Base-by-base conservation (phyloP, 2,888 invertebrate species). In the Iphiclides podalirius region DNA sequence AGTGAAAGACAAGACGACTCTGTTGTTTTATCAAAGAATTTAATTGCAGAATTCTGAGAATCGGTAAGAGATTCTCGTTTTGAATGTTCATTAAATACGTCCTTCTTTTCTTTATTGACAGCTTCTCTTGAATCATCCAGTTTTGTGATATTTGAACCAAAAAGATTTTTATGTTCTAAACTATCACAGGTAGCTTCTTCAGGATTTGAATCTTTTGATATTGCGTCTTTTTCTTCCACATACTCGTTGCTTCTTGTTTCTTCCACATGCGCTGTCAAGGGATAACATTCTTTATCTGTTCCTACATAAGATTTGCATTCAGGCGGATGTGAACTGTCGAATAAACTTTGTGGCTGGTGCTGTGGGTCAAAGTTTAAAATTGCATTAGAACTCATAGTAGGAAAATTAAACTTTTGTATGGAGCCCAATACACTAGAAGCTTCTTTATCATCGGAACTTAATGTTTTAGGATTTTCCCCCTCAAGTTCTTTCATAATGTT, bases 21-120 rank as follows among this genome's bases (percentile, higher is more conserved):
- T 23, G 20, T 33, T 7, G 34, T 13, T 34, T 36, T 13, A 28
- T 37, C 34, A 43, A 38, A 49, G 7, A 13, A 33, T n/a, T 39
- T 38, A 16, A 34, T 15, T 1, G 28, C 20, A 23, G 31, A 8
- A 33, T 42, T 28, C 11, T 40, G 41, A 14, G 13, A 16, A n/a
- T 47, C 33, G 11, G n/a, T 37, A 28, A 34, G 9, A 35, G 57
- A 48, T 20, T 48, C 49, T 33, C 48, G 43, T 16, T 33, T 26
- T 26, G 26, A 8, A 26, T 9, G 2, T 23, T 23, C 9, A 4
- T 26, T 3, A 1, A 37, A 14, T 16, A 20, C n/a, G 17, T 6
- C 31, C 8, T 37, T 17, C 36, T 14, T 14, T 9, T 4, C 12
- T 31, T 41, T 36, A 17, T 3, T 11, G 1, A 7, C 26, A 28